phyloP scores from a whole-genome alignment of 2,888 invertebrate genomes.

The Leucania comma region DNA sequence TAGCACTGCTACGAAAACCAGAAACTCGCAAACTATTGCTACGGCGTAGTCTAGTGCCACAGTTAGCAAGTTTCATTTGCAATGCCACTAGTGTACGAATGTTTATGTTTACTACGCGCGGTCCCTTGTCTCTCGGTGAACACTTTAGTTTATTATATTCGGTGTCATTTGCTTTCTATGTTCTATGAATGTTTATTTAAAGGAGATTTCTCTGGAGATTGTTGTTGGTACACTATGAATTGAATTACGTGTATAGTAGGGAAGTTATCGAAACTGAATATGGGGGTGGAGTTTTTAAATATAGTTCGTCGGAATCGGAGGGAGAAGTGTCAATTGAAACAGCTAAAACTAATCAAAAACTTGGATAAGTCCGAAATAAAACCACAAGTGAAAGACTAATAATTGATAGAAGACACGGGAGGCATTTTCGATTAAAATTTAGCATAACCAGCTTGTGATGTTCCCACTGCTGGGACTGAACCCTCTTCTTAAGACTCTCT shows the following conservation, averaged over 20 bases:
- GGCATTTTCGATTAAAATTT: too few species aligned
- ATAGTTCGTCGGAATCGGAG: too few species aligned
- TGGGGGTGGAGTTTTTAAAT: too few species aligned
- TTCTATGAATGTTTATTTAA: conserved; percentile 15
- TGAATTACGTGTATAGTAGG: not conserved
- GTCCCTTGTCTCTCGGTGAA: conserved; percentile 35
- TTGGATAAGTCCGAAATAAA: too few species aligned
- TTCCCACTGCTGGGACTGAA: too few species aligned
- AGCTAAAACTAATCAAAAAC: too few species aligned
- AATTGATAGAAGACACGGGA: too few species aligned
- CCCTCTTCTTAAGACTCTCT: too few species aligned
- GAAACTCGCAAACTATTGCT: conserved; percentile 32
- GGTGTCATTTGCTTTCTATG: conserved; percentile 5
- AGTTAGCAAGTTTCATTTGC: conserved; percentile 38
- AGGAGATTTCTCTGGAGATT: conserved; percentile 2
- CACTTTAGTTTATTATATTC: conserved; percentile 30
- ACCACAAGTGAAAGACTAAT: too few species aligned
- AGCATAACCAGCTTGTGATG: too few species aligned
- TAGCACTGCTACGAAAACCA: conserved; percentile 40
- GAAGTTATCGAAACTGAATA: not conserved
- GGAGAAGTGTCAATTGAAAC: too few species aligned
- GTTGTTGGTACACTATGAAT: not conserved
- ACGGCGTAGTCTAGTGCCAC: conserved; percentile 37
- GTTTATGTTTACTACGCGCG: conserved; percentile 38
- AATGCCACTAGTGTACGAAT: not conserved